These are phyloP conservation scores for Erynnis tages DNA, from an alignment of 2,888 invertebrate genomes.

Conservation along the genomic window DNA sequence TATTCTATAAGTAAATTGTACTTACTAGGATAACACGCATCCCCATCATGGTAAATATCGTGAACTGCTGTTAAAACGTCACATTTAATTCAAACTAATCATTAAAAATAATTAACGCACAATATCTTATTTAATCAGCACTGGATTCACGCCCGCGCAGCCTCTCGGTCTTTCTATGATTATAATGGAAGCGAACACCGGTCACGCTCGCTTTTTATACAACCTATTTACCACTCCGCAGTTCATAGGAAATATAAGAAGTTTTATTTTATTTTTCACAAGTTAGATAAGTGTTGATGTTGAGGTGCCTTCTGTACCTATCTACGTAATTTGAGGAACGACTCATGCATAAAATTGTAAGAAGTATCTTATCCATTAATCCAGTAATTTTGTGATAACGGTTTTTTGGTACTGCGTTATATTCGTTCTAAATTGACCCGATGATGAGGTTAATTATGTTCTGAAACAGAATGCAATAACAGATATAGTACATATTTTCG, in stretches of 20 bases:
- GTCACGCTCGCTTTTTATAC: slow-evolving; percentile 66
- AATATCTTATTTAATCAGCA: neutral
- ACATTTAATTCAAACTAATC: slow-evolving; percentile 17
- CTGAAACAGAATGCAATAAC: too few relatives aligned
- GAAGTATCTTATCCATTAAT: neutral
- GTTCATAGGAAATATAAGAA: slow-evolving; percentile 56
- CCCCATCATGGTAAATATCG: slow-evolving; percentile 11
- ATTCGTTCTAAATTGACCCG: neutral
- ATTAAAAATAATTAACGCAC: neutral
- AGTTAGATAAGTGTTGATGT: slow-evolving; percentile 65
- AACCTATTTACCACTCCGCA: slow-evolving; percentile 56
- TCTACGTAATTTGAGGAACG: slow-evolving; percentile 50
- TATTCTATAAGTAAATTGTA: neutral
- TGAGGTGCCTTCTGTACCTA: slow-evolving; percentile 46
- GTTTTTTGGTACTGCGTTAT: neutral
- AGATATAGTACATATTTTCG: too few relatives aligned
- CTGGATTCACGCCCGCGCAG: slow-evolving; percentile 47
- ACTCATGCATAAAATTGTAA: slow-evolving; percentile 50
- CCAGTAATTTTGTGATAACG: slow-evolving; percentile 7
- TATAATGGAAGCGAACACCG: slow-evolving; percentile 61
- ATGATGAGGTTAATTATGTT: neutral
- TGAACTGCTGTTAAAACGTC: slow-evolving; percentile 6
- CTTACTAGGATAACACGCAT: slow-evolving; percentile 17
- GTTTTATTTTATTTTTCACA: slow-evolving; percentile 62
- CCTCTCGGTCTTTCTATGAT: slow-evolving; percentile 40